Conservation (phyloP, 2,888 invertebrate species). For the Panzeria rudis region DNA sequence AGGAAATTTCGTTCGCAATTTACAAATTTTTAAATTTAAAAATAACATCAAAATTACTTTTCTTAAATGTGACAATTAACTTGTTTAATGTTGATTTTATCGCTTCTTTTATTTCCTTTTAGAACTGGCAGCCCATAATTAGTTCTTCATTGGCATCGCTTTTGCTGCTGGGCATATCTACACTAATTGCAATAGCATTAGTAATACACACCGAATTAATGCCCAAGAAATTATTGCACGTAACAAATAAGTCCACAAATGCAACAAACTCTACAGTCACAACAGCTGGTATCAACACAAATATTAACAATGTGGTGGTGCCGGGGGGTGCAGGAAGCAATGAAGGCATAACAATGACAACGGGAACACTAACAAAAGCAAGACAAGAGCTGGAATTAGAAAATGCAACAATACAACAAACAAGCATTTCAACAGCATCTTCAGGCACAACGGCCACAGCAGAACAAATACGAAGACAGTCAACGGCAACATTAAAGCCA, state of each 20-base stretch:
- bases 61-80: background rate
- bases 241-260: constrained; percentile 66
- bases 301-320: constrained; percentile 37
- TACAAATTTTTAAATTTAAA: no score
- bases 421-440: constrained; percentile 24
- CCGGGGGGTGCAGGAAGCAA: constrained; percentile 1
- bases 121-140: constrained; percentile 86
- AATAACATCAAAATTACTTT: no score
- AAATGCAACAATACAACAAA: constrained; percentile 57
- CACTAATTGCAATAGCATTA: constrained; percentile 84
- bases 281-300: constrained; percentile 59
- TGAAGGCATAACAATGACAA: constrained; percentile 17
- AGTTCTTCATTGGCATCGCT: constrained; percentile 87
- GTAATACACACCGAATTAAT: constrained; percentile 83
- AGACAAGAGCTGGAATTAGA: constrained; percentile 58
- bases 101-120: constrained; percentile 14
- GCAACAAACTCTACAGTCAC: constrained; percentile 63
- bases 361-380: constrained; percentile 48
- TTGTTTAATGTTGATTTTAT: constrained; percentile 56
- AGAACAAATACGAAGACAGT: constrained; percentile 28
- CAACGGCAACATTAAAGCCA: constrained; percentile 50
- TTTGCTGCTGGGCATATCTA: constrained; percentile 87
- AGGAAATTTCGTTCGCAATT: no score
- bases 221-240: constrained; percentile 80
- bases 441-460: constrained; percentile 20